phyloP scores from a whole-genome alignment of 2,113 vertebrate genomes.

The Diglossa brunneiventris region DNA sequence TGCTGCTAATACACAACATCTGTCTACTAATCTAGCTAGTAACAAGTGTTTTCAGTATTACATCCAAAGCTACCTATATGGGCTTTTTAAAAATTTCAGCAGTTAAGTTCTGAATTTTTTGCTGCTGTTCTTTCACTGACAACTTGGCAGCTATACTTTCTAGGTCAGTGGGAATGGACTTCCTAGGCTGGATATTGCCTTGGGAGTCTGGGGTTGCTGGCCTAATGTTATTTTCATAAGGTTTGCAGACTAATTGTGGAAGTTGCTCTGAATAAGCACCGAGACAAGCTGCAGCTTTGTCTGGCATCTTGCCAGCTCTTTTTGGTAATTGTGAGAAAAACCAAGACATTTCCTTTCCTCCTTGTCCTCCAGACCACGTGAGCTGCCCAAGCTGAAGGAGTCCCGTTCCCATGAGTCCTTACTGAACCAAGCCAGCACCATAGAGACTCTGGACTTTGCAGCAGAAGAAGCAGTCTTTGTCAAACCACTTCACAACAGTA shows the following conservation, averaged over 20 bases:
- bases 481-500: slow-evolving; percentile 93
- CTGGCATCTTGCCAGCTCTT: not conserved
- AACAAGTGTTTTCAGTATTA: not conserved
- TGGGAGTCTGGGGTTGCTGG: not conserved
- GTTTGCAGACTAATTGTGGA: not conserved
- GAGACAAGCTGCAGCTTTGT: not conserved
- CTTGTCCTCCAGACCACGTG: slow-evolving; percentile 77
- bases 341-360: not conserved
- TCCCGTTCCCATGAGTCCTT: slow-evolving; percentile 90
- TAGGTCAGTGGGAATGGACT: not conserved
- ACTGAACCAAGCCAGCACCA: slow-evolving; percentile 84
- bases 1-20: not conserved
- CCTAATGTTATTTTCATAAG: not conserved
- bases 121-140: not conserved
- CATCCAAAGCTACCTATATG: not conserved
- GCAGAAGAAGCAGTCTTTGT: slow-evolving; percentile 87
- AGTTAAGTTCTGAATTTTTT: not conserved
- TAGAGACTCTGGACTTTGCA: slow-evolving; percentile 89
- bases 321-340: not conserved
- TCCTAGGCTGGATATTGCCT: not conserved
- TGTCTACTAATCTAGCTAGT: not conserved
- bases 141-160: not conserved
- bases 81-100: not conserved
- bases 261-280: not conserved
- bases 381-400: slow-evolving; percentile 89